Base-by-base conservation (phyloP, 2,113 vertebrate species). In the Lonchura striata region DNA sequence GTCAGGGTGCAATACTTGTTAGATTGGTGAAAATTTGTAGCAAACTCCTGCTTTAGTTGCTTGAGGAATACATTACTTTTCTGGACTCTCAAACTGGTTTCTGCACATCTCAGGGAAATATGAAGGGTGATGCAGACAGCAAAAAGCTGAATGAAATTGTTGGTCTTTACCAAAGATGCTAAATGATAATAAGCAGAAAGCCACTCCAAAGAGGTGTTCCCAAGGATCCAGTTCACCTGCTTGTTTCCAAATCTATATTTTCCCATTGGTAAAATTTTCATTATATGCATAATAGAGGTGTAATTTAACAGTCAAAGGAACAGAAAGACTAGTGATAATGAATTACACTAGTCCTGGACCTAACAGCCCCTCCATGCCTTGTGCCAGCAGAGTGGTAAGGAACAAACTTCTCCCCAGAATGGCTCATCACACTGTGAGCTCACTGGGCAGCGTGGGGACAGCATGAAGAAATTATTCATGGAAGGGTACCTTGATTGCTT, bases 241-340 rank as follows among this genome's bases (percentile, higher is more conserved):
- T 89, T 84, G 39, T 44, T 94, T 75, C 10, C 12, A n/a, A 75
- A 60, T n/a, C 57, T 0, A 0, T 33, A 9, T 78, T 83, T 91
- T 65, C 14, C 47, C 15, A 30, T 8, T 42, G 59, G 17, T 12
- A 60, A 39, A 49, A 25, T 54, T 59, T 89, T 80, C 57, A 39
- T 2, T 0, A 24, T 10, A 10, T 31, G 31, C 19, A 5, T 54
- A 42, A 23, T 2, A 25, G 25, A 49, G 8, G 15, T n/a, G 25
- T 27, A 30, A 42, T 52, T 75, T 24, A 71, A 44, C 24, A 46
- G 35, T n/a, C 37, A 50, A 15, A 42, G 47, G 27, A 61, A 42
- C 4, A 41, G 46, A 19, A 52, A 37, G 11, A 22, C 9, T 21
- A 30, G 10, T 0, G 2, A 53, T 1, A 1, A 50, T 12, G 28